Percentiles rank a stretch among this genome's conserved stretches.
phyloP scores from a whole-genome alignment of 2,113 vertebrate genomes.

The Cygnus atratus region DNA sequence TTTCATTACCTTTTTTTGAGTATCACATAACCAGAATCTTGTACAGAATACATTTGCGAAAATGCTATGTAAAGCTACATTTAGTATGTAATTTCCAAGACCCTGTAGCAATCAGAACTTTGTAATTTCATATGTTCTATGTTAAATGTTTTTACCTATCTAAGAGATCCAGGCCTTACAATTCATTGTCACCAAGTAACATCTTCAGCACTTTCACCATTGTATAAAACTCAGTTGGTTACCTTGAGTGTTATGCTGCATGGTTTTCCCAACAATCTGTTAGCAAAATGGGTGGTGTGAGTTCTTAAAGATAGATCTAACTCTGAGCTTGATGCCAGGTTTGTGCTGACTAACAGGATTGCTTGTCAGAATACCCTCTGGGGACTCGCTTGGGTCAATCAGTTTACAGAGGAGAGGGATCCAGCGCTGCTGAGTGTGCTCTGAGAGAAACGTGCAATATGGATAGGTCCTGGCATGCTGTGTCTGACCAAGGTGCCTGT shows the following conservation, averaged over 20 bases:
- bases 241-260: background rate
- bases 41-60: background rate
- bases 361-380: background rate
- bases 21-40: background rate
- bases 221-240: background rate
- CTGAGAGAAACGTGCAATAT: background rate
- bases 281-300: background rate
- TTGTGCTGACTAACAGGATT: background rate
- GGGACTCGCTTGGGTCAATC: background rate
- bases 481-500: background rate
- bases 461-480: rapidly evolving
- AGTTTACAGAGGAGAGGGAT: background rate
- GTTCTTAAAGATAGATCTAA: background rate
- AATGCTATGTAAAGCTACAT: background rate
- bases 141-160: background rate
- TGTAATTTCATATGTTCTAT: background rate
- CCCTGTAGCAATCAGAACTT: background rate
- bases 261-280: background rate
- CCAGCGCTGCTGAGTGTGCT: background rate
- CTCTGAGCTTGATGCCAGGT: background rate
- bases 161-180: background rate
- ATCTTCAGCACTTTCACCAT: background rate
- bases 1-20: background rate
- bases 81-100: background rate
- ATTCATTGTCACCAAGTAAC: background rate